phyloP scores from a whole-genome alignment of 2,888 invertebrate genomes.

The Drosophila robusta region DNA sequence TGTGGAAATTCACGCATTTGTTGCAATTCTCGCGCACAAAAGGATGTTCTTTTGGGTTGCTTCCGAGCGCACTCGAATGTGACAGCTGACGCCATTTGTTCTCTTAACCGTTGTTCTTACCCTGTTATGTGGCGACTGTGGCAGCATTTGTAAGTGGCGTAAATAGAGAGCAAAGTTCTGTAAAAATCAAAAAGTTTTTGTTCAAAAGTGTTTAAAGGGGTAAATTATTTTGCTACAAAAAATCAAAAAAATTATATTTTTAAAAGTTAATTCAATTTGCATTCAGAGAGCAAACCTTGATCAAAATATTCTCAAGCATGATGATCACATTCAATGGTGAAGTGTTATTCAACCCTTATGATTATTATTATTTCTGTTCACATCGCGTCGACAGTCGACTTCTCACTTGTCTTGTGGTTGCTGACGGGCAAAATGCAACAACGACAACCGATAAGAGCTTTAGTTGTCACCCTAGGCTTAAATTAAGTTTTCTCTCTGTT shows the following conservation, averaged over 20 bases:
- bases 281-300: too few species aligned
- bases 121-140: background rate
- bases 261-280: too few species aligned
- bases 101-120: background rate
- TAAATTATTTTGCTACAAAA: too few species aligned
- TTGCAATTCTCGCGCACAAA: constrained; percentile 14
- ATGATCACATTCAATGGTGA: background rate
- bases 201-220: too few species aligned
- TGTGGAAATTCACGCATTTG: constrained; percentile 49
- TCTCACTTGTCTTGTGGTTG: constrained; percentile 2
- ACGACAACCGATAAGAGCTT: constrained; percentile 34
- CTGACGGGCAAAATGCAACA: constrained; percentile 33
- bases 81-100: constrained; percentile 20
- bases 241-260: too few species aligned
- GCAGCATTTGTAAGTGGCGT: background rate
- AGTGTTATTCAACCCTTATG: background rate
- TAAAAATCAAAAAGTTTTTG: too few species aligned
- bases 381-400: background rate
- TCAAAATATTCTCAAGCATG: too few species aligned
- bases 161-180: too few species aligned
- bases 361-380: too few species aligned
- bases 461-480: constrained; percentile 37
- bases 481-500: constrained; percentile 35
- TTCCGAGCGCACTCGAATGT: constrained; percentile 13
- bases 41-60: constrained; percentile 2